These are phyloP conservation scores for Phortica okadai DNA, from an alignment of 2,888 invertebrate genomes.

Conservation along the genomic window DNA sequence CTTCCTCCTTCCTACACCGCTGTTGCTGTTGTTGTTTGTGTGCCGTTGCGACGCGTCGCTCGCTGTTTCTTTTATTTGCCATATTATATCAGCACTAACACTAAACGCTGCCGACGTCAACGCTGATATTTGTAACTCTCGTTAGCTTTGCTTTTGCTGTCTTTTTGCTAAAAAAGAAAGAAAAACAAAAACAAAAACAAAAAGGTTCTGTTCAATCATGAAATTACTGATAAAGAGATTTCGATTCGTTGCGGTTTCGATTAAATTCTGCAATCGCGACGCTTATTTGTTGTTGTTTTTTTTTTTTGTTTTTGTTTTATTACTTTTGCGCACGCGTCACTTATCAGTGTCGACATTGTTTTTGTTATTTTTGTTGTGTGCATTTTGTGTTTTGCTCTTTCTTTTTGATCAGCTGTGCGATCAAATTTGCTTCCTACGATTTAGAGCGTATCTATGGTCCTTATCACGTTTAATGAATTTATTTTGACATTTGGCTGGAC, in stretches of 20 bases:
- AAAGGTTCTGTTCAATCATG: not conserved
- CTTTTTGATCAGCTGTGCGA: too few relatives aligned
- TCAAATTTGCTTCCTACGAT: too few relatives aligned
- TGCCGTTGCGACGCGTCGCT: too few relatives aligned
- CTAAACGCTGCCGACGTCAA: not conserved
- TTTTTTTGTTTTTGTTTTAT: constrained; percentile 34
- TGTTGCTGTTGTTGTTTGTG: not conserved
- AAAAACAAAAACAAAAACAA: too few relatives aligned
- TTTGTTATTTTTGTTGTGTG: too few relatives aligned
- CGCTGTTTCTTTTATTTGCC: not conserved
- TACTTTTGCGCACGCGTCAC: not conserved
- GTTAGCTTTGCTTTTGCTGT: not conserved
- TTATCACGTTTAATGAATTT: too few relatives aligned
- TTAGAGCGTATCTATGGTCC: too few relatives aligned
- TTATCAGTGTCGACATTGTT: too few relatives aligned
- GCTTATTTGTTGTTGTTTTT: constrained; percentile 20
- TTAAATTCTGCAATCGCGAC: too few relatives aligned
- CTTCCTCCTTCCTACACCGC: not conserved
- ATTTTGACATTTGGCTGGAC: too few relatives aligned
- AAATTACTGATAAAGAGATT: constrained; percentile 42
- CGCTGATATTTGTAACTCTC: not conserved
- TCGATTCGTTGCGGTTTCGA: not conserved
- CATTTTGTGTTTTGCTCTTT: too few relatives aligned
- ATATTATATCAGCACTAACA: not conserved
- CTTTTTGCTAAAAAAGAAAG: not conserved